Evolutionary conservation across 1,140 invertebrate genomes (phyloP).

Genomic region (Drosophila triauraria): DNA sequence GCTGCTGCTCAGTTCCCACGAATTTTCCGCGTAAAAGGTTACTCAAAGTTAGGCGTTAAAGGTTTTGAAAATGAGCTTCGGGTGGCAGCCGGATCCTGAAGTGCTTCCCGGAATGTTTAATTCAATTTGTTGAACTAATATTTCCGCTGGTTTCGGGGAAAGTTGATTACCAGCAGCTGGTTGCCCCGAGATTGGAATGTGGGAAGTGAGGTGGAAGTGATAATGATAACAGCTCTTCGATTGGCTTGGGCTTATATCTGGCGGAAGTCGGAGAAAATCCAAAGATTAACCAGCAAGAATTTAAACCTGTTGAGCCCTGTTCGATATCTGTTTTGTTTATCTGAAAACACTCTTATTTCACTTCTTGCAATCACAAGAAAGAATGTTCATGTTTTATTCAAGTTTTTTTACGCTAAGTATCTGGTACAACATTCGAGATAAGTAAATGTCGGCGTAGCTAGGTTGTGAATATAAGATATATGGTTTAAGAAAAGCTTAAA

Average conservation of each 20-base stretch:
- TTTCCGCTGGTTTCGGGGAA: slow-evolving; percentile 18
- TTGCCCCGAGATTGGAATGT: slow-evolving; percentile 16
- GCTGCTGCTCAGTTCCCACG: slow-evolving; percentile 43
- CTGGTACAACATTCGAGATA: neutral
- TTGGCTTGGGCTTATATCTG: slow-evolving; percentile 5
- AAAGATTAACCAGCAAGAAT: slow-evolving; percentile 6
- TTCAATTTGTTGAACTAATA: slow-evolving; percentile 62
- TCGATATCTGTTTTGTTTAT: slow-evolving; percentile 15
- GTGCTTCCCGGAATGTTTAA: slow-evolving; percentile 53
- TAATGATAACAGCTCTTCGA: slow-evolving; percentile 24
- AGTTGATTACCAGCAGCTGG: slow-evolving; percentile 39
- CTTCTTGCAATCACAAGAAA: slow-evolving; percentile 1
- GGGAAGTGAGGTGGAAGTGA: slow-evolving; percentile 30
- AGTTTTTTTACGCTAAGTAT: neutral
- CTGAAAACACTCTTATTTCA: neutral
- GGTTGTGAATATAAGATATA: neutral
- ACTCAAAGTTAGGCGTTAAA: slow-evolving; percentile 56
- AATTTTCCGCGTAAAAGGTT: slow-evolving; percentile 44
- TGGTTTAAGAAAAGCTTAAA: neutral
- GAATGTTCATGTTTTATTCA: slow-evolving; percentile 16
- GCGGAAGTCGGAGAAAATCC: slow-evolving; percentile 12
- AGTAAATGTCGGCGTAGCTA: neutral
- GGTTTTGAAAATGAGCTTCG: slow-evolving; percentile 17
- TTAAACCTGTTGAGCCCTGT: slow-evolving; percentile 17
- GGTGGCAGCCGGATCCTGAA: neutral